Evolutionary conservation across 2,797 vertebrate species (phyloP), one percentile per base, ranked within the genome.

Genomic region (Bradypodion ventrale): DNA sequence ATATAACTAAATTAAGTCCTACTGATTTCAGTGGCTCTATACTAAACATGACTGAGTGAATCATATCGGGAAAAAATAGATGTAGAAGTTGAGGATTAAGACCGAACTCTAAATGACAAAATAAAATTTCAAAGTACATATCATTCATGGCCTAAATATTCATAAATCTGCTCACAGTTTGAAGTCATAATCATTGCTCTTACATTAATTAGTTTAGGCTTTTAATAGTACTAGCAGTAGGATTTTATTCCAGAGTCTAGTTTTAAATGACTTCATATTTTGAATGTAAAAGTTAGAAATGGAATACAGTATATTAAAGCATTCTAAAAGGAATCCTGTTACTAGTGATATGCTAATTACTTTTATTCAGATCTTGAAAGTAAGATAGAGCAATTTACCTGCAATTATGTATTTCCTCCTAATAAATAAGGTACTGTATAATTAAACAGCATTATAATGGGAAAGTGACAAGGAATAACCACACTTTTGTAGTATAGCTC

Each of bases 91-190:
- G 8, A 62, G 42, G 60, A 44, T 63, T 63, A 84, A 70, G 52
- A 49, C 60, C 72, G 42, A 49, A 72, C 72, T 84, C 66, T 42
- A 78, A 49, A 44, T 65, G 19, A 56, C 7, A 85, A 40, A 80
- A 19, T 23, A 82, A 35, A 89, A 65, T 52, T 82, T 84, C 60
- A n/a, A 8, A 62, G 75, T 74, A 25, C 23, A 79, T 83, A 75
- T 82, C 75, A 80, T 60, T 79, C 70, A 87, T 35, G 52, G 76
- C 37, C 16, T 63, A 84, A 84, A 19, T 75, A 75, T 72, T 84
- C 60, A 60, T 52, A 82, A 79, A 85, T 68, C 21, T 59, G 40
- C 29, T 78, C 1, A 83, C 1, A 83, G 79, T 49, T 19, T 77
- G 35, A 91, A 82, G 25, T 52, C 15, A 72, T 78, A 69, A 37